These are phyloP conservation scores for Conus canariensis DNA, from an alignment of 2,888 invertebrate genomes.

Conservation along the genomic window DNA sequence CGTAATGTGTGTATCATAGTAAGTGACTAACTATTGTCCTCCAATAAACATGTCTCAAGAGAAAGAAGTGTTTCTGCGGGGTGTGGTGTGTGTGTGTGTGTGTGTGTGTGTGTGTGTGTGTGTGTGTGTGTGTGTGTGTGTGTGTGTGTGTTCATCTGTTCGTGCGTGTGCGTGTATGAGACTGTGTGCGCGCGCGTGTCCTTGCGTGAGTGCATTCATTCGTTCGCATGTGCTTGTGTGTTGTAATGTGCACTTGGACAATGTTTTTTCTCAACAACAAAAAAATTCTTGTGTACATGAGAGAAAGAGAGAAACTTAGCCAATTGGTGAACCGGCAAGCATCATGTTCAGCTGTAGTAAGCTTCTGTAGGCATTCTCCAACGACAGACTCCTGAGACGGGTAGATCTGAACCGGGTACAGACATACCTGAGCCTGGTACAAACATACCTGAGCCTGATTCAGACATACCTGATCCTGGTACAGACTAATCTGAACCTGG, in stretches of 20 bases:
- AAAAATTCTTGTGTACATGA: background rate
- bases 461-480: too few relatives aligned
- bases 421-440: too few relatives aligned
- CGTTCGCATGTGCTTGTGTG: background rate
- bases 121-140: conserved; percentile 10
- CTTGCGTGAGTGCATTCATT: background rate
- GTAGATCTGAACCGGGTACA: too few relatives aligned
- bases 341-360: too few relatives aligned
- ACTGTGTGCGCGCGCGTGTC: background rate
- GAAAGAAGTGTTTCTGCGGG: background rate
- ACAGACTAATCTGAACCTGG: too few relatives aligned
- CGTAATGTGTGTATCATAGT: background rate
- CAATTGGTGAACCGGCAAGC: too few relatives aligned
- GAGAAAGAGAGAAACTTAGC: background rate
- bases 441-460: too few relatives aligned
- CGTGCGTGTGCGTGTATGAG: background rate
- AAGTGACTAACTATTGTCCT: background rate
- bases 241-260: background rate
- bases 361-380: too few relatives aligned
- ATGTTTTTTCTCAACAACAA: too few relatives aligned
- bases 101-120: conserved; percentile 11
- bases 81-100: background rate
- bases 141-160: background rate
- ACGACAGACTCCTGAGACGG: too few relatives aligned
- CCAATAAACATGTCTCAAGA: background rate